phyloP scores from a whole-genome alignment of 2,888 invertebrate species.

The Pecten maximus region DNA sequence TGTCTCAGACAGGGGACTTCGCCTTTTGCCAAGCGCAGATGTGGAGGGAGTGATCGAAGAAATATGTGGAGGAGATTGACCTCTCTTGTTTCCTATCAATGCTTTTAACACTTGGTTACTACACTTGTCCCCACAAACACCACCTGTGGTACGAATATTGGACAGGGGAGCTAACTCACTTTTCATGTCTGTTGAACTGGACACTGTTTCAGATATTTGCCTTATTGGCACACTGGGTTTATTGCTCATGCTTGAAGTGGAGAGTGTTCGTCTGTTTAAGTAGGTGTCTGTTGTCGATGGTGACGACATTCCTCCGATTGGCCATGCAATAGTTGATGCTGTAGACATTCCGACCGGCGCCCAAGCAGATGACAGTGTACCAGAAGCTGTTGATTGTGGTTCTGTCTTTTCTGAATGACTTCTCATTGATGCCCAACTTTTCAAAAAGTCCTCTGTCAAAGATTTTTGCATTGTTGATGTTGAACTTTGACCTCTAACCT shows the following conservation, averaged over 20 bases:
- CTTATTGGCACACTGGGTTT: not conserved
- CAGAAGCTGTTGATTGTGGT: not conserved
- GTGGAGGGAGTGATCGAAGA: not conserved
- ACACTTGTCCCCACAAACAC: not conserved
- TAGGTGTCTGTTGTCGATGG: conserved; percentile 11
- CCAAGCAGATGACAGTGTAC: not conserved
- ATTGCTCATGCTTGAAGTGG: conserved; percentile 1
- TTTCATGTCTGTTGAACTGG: not conserved
- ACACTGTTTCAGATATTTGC: conserved; percentile 1
- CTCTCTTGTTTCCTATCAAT: not conserved
- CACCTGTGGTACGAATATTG: not conserved
- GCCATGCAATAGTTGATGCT: not conserved
- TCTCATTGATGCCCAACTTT: not conserved
- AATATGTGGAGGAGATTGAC: not conserved
- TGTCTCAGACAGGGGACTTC: not conserved
- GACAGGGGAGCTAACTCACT: not conserved
- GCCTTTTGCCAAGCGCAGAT: conserved; percentile 11
- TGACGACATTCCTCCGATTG: not conserved
- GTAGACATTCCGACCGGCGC: not conserved
- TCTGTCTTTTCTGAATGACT: not conserved
- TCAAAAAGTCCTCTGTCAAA: not conserved
- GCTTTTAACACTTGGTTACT: not conserved
- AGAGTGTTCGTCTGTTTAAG: conserved; percentile 11
- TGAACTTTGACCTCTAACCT: conserved; percentile 21
- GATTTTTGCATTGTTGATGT: conserved; percentile 5